phyloP scores from a whole-genome alignment of 2,113 vertebrate genomes.

The Isurus oxyrinchus region DNA sequence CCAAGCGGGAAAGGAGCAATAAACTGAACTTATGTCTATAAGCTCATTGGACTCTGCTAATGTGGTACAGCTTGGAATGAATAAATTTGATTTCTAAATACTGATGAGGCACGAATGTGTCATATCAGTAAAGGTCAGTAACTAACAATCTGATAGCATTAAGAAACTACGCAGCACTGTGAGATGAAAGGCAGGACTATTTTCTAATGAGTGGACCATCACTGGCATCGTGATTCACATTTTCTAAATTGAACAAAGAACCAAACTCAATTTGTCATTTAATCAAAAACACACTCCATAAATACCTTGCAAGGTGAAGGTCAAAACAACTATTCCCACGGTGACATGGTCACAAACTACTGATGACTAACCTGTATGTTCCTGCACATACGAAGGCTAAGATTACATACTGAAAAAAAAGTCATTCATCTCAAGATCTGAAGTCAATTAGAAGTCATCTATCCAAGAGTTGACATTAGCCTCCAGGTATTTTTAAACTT shows the following conservation, averaged over 20 bases:
- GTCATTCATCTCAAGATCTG: background rate
- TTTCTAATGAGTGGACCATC: background rate
- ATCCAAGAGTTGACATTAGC: constrained; percentile 1
- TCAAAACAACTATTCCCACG: background rate
- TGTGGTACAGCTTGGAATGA: background rate
- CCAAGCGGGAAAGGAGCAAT: background rate
- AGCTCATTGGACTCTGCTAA: background rate
- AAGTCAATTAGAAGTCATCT: background rate
- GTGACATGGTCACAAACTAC: constrained; percentile 18
- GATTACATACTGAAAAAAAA: constrained; percentile 4
- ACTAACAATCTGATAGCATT: background rate
- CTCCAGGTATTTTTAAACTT: constrained; percentile 25
- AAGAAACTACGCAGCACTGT: background rate
- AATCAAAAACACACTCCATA: background rate
- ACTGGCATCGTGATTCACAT: background rate
- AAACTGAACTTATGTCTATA: background rate
- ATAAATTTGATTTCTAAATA: background rate
- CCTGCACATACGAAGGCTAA: background rate
- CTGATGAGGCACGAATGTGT: background rate
- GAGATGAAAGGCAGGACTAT: background rate
- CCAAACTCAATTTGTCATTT: background rate
- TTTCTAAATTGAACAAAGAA: background rate
- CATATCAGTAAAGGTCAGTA: background rate
- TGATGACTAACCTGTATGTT: background rate
- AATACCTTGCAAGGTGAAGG: background rate